A percentile compares a stretch with the other conserved stretches of the same genome.
phyloP scores from a whole-genome alignment of 2,113 vertebrate species.

The Scalopus aquaticus region DNA sequence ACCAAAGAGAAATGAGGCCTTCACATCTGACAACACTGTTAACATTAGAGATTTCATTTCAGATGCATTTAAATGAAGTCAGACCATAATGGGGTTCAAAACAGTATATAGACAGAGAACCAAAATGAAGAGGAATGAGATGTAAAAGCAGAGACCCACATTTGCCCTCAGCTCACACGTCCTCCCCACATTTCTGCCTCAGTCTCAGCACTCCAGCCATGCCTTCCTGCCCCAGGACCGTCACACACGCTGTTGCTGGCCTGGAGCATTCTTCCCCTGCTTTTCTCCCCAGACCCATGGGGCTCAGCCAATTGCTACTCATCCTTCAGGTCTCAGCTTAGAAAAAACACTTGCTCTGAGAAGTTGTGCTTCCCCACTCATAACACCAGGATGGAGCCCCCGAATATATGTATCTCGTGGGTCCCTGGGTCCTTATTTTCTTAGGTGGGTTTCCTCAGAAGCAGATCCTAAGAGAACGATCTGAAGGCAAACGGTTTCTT shows the following conservation, averaged over 20 bases:
- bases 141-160: not conserved
- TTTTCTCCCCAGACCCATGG: not conserved
- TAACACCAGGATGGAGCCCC: not conserved
- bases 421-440: not conserved
- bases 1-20: slow-evolving; percentile 73
- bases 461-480: not conserved
- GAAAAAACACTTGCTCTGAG: not conserved
- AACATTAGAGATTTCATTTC: slow-evolving; percentile 79
- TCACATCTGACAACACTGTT: slow-evolving; percentile 69
- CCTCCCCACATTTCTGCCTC: not conserved
- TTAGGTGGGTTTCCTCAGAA: not conserved
- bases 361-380: not conserved
- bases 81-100: slow-evolving; percentile 43
- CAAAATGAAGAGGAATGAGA: not conserved
- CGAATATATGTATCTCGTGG: fast-evolving
- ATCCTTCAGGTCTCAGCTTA: not conserved
- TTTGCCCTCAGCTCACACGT: not conserved
- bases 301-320: not conserved
- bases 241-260: not conserved
- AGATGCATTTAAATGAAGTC: slow-evolving; percentile 78
- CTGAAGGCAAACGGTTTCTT: not conserved
- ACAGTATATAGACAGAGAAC: not conserved
- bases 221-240: not conserved
- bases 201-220: not conserved
- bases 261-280: not conserved